These are phyloP conservation scores for Diarsia rubi DNA, from an alignment of 2,888 invertebrate species.

Conservation along the genomic window DNA sequence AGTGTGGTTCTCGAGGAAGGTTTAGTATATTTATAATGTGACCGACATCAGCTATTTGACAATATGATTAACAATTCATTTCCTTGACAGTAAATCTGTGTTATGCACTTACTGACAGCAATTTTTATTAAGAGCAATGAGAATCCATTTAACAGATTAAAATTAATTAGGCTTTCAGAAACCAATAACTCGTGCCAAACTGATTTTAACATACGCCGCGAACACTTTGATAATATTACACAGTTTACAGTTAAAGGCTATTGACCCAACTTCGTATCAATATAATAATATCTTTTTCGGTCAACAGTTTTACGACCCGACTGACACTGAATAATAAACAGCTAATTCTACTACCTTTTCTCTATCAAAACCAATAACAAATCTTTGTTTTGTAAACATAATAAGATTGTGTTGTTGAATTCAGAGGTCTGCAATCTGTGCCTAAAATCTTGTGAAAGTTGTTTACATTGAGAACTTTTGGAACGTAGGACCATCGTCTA, in stretches of 20 bases:
- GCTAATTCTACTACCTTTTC: constrained; percentile 3
- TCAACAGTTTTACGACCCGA: constrained; percentile 37
- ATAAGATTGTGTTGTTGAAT: background rate
- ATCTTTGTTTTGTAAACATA: constrained; percentile 40
- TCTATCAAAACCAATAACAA: constrained; percentile 18
- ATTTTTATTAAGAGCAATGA: background rate
- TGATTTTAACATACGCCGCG: background rate
- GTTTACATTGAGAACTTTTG: background rate
- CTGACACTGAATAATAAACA: constrained; percentile 50
- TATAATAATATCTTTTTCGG: constrained; percentile 42
- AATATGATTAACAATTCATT: background rate
- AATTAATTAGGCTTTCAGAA: background rate
- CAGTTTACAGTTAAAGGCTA: constrained; percentile 17
- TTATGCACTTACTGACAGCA: background rate
- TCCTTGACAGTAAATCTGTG: background rate
- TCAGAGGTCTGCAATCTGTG: background rate
- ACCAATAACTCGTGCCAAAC: background rate
- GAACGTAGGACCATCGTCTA: background rate
- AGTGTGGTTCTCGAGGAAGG: no score
- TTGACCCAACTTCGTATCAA: constrained; percentile 41
- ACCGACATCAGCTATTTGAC: background rate
- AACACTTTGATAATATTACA: constrained; percentile 19
- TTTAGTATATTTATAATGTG: no score
- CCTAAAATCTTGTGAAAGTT: background rate
- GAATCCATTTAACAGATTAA: background rate